phyloP scores from a whole-genome alignment of 2,113 vertebrate species.

The Castor canadensis region DNA sequence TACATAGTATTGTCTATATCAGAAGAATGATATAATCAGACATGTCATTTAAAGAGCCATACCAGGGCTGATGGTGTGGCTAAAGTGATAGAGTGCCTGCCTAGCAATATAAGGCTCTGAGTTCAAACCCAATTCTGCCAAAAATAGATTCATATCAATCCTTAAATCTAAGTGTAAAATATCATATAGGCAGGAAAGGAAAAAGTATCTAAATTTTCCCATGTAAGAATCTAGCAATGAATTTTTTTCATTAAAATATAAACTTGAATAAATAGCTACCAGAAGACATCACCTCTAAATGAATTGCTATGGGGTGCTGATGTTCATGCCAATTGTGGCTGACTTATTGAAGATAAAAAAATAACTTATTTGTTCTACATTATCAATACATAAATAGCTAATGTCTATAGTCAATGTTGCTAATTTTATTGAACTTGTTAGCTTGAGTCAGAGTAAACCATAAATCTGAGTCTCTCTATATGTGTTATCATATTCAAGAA shows the following conservation, averaged over 20 bases:
- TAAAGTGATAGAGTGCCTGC: too few relatives aligned
- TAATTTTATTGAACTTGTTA: not conserved
- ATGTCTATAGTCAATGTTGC: not conserved
- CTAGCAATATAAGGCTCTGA: too few relatives aligned
- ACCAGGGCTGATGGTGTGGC: too few relatives aligned
- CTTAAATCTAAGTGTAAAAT: slow-evolving; percentile 33
- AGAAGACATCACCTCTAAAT: not conserved
- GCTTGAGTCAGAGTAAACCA: not conserved
- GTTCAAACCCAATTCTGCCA: too few relatives aligned
- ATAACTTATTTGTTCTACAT: not conserved
- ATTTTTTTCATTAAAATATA: slow-evolving; percentile 22
- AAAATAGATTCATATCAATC: not conserved
- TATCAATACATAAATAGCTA: not conserved
- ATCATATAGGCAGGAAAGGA: slow-evolving; percentile 6
- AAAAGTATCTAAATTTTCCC: not conserved
- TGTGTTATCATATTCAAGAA: not conserved
- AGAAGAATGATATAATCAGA: slow-evolving; percentile 42
- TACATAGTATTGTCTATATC: slow-evolving; percentile 17
- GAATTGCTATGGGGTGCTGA: not conserved
- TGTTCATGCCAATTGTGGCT: not conserved
- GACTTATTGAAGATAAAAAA: not conserved
- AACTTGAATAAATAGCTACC: not conserved
- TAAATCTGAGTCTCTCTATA: not conserved
- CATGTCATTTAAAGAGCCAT: slow-evolving; percentile 32
- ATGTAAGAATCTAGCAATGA: not conserved